Conservation (phyloP, 1,140 invertebrate species). For the Lucilia cuprina region DNA sequence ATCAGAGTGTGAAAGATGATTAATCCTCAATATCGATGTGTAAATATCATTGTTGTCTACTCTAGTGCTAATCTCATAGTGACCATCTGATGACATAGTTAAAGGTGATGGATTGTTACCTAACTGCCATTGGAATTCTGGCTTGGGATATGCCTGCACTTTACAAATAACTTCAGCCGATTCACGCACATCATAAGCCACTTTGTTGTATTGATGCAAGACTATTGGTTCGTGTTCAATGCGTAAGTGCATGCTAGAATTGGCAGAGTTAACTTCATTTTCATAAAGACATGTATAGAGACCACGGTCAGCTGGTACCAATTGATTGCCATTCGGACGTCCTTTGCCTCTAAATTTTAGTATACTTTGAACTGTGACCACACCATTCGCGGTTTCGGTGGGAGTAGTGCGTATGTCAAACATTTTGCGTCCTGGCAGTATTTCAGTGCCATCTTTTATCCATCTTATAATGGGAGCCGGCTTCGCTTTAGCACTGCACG, state of each 20-base stretch:
- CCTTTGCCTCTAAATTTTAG: slow-evolving; percentile 79
- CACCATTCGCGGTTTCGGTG: slow-evolving; percentile 74
- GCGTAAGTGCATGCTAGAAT: slow-evolving; percentile 86
- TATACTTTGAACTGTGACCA: slow-evolving; percentile 83
- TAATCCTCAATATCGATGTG: slow-evolving; percentile 78
- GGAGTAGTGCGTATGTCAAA: slow-evolving; percentile 82
- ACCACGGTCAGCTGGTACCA: slow-evolving; percentile 85
- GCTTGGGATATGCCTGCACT: slow-evolving; percentile 89
- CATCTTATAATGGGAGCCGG: slow-evolving; percentile 83
- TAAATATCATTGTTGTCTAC: slow-evolving; percentile 85
- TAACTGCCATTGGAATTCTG: slow-evolving; percentile 91
- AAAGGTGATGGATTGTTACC: slow-evolving; percentile 74
- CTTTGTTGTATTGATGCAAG: slow-evolving; percentile 84
- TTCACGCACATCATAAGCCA: slow-evolving; percentile 84
- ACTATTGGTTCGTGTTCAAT: slow-evolving; percentile 90
- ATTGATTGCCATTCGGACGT: slow-evolving; percentile 75
- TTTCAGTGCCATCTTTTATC: slow-evolving; percentile 85
- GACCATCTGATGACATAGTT: slow-evolving; percentile 78
- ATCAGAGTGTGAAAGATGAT: slow-evolving; percentile 77
- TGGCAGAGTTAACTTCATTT: slow-evolving; percentile 86
- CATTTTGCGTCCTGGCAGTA: slow-evolving; percentile 75
- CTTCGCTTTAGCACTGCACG: slow-evolving; percentile 86
- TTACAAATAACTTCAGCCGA: slow-evolving; percentile 85
- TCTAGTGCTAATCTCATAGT: slow-evolving; percentile 83
- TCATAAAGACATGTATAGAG: slow-evolving; percentile 87